Percentiles rank a stretch among this genome's conserved stretches.
Evolutionary conservation across 2,888 invertebrate species (phyloP).

Genomic region (Andrena camellia): DNA sequence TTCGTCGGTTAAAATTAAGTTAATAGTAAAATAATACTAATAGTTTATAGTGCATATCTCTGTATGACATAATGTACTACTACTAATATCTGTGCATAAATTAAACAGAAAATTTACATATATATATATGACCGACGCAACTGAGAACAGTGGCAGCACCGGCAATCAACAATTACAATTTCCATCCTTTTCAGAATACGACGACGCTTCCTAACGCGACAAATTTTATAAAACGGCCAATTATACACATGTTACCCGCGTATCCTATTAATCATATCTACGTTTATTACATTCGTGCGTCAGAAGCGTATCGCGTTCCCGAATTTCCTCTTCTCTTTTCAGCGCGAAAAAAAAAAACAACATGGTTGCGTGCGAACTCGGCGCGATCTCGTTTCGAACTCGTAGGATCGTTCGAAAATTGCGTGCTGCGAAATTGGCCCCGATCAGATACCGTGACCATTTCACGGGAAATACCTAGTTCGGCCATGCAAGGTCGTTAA

Average conservation of each 20-base stretch:
- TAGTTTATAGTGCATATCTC: too few species aligned
- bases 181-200: not conserved
- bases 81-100: too few species aligned
- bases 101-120: too few species aligned
- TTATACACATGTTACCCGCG: conserved; percentile 15
- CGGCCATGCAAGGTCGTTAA: conserved; percentile 24
- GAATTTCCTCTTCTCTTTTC: conserved; percentile 23
- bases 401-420: conserved; percentile 20
- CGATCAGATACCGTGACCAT: conserved; percentile 50
- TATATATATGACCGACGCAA: too few species aligned
- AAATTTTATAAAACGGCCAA: conserved; percentile 15
- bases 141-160: too few species aligned
- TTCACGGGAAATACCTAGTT: conserved; percentile 31
- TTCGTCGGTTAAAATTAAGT: too few species aligned
- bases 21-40: too few species aligned
- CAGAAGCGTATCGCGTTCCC: conserved; percentile 44
- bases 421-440: conserved; percentile 25
- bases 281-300: conserved; percentile 52
- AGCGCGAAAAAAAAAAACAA: not conserved
- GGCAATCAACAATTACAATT: not conserved
- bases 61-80: too few species aligned
- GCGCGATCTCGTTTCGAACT: not conserved
- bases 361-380: not conserved
- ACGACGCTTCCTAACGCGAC: not conserved
- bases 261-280: not conserved